phyloP scores from a whole-genome alignment of 23 tunicate genomes.

The Botrylloides violaceus region DNA sequence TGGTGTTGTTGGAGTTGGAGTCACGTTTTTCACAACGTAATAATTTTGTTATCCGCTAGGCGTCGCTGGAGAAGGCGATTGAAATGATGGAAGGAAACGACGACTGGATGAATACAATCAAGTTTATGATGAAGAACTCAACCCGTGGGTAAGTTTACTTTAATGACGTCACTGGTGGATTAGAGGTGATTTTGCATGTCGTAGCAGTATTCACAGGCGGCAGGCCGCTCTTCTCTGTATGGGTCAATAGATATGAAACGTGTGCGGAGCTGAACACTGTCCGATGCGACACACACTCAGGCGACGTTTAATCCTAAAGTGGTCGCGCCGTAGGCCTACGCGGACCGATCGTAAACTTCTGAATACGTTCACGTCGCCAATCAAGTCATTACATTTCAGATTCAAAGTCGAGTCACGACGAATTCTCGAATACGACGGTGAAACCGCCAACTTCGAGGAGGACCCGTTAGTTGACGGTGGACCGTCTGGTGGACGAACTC shows the following conservation, averaged over 20 bases:
- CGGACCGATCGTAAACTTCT: no score
- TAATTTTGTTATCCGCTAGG: not conserved
- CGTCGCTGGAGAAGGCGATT: constrained; percentile 7
- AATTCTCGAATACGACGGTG: constrained; percentile 10
- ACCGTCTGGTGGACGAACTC: not conserved
- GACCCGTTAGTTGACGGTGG: not conserved
- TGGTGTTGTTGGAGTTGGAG: no score
- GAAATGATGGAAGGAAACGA: constrained; percentile 9
- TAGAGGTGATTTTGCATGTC: not conserved
- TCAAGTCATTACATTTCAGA: not conserved
- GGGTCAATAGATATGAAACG: no score
- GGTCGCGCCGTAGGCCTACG: no score
- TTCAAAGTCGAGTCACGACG: constrained; percentile 14
- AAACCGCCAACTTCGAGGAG: not conserved
- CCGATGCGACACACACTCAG: no score
- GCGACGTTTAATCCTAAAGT: no score
- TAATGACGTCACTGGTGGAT: no score
- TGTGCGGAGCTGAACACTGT: no score
- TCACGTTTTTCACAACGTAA: no score
- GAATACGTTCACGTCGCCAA: no score
- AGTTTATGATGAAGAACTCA: not conserved
- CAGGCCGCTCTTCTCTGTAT: not conserved
- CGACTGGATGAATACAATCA: constrained; percentile 8
- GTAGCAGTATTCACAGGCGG: not conserved
- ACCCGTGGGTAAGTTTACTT: not conserved